These are phyloP conservation scores for Microtus montanus DNA, from an alignment of 2,113 vertebrate species.

Conservation along the genomic window DNA sequence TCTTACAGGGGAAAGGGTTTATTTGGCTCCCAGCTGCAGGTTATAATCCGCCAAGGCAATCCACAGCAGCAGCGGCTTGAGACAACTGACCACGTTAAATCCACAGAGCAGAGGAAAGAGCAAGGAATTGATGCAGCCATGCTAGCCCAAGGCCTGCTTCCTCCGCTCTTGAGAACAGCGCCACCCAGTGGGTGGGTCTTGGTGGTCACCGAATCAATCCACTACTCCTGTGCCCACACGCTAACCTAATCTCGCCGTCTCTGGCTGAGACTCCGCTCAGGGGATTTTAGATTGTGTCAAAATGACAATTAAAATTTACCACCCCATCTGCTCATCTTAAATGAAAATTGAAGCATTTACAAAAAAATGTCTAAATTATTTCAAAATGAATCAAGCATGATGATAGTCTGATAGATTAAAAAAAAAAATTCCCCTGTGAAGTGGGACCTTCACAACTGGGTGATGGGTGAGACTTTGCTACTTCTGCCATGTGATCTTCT, in stretches of 20 bases:
- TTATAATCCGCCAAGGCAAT: too few relatives aligned
- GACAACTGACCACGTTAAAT: background rate
- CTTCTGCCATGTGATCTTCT: background rate
- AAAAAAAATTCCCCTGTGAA: background rate
- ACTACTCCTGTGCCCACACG: background rate
- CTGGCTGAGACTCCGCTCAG: background rate
- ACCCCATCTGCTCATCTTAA: background rate
- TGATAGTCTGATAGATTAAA: slow-evolving; percentile 67
- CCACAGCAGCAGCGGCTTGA: background rate
- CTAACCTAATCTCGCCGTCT: background rate
- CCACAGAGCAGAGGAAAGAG: background rate
- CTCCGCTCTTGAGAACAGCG: too few relatives aligned
- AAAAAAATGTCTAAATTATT: slow-evolving; percentile 61
- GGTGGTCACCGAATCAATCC: too few relatives aligned
- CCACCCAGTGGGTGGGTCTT: background rate
- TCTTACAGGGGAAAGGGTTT: background rate
- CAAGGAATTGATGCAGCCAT: too few relatives aligned
- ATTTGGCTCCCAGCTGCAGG: background rate
- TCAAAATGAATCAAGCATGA: slow-evolving; percentile 38
- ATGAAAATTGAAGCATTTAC: slow-evolving; percentile 55
- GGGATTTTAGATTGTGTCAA: background rate
- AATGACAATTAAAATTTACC: background rate
- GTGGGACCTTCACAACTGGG: background rate
- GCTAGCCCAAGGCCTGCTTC: background rate
- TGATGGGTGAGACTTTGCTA: background rate